A percentile compares a stretch with the other conserved stretches of the same genome.
Evolutionary conservation across 2,888 invertebrate genomes (phyloP).

Genomic region (Amphimallon solstitiale): DNA sequence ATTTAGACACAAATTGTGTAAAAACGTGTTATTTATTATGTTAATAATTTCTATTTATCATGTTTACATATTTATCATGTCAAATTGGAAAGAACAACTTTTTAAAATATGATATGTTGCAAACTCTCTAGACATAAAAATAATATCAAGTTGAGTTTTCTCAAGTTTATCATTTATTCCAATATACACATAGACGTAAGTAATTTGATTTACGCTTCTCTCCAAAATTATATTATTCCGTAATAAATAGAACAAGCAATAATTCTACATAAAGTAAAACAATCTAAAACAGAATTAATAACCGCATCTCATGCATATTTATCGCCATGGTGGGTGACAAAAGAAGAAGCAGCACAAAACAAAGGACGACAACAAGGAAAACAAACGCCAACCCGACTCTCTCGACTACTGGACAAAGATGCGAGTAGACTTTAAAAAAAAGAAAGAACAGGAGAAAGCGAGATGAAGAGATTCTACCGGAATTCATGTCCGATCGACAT

Average conservation of each 20-base stretch:
- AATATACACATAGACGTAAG: constrained; percentile 7
- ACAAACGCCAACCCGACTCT: background rate
- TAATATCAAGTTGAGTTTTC: background rate
- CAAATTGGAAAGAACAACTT: no score
- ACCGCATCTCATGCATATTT: constrained; percentile 27
- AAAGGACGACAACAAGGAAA: constrained; percentile 13
- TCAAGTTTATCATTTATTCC: constrained; percentile 3
- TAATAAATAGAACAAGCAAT: constrained; percentile 25
- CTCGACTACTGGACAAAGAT: constrained; percentile 5
- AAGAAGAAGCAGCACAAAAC: constrained; percentile 20
- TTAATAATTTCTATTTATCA: no score
- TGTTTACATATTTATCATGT: no score
- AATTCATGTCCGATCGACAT: constrained; percentile 37
- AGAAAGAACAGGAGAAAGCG: background rate
- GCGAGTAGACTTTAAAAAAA: background rate
- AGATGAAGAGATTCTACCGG: constrained; percentile 1
- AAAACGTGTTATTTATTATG: no score
- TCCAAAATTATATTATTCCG: constrained; percentile 10
- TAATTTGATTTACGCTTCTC: constrained; percentile 19
- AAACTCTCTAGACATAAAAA: background rate
- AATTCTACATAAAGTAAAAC: constrained; percentile 27
- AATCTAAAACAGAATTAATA: constrained; percentile 27
- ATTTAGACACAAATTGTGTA: no score
- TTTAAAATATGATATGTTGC: no score
- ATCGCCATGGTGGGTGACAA: constrained; percentile 2